Conservation (phyloP, 2,888 invertebrate genomes). For the Scaeva pyrastri region DNA sequence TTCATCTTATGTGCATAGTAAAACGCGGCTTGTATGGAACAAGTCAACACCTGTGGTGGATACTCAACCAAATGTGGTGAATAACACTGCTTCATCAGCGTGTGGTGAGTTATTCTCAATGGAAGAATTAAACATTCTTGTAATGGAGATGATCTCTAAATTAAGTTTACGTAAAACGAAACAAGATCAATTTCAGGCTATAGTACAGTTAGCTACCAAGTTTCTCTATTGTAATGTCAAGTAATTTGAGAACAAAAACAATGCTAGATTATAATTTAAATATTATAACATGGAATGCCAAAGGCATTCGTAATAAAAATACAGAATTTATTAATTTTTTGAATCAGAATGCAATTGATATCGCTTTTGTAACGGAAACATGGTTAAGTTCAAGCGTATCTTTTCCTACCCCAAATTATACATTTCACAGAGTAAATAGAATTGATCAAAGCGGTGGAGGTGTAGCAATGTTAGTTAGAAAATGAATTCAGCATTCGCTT, state of each 20-base stretch:
- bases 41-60: not conserved
- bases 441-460: constrained; percentile 23
- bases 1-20: no score
- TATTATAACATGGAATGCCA: constrained; percentile 48
- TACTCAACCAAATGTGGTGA: not conserved
- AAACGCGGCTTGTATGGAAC: no score
- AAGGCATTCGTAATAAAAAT: constrained; percentile 35
- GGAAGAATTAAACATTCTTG: constrained; percentile 32
- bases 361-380: constrained; percentile 3
- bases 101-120: constrained; percentile 31
- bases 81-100: not conserved
- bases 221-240: constrained; percentile 44
- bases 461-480: constrained; percentile 41
- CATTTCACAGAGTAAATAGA: constrained; percentile 38
- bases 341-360: constrained; percentile 20
- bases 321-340: constrained; percentile 34
- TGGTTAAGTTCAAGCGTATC: not conserved
- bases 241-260: no score
- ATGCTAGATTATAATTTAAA: constrained; percentile 37
- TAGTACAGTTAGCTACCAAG: constrained; percentile 45
- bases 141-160: constrained; percentile 38
- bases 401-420: not conserved
- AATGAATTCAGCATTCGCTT: constrained; percentile 28
- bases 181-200: constrained; percentile 43
- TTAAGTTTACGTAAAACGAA: constrained; percentile 17